Base-by-base conservation (phyloP, 1,140 invertebrate genomes). In the Andrena cerasifolii region DNA sequence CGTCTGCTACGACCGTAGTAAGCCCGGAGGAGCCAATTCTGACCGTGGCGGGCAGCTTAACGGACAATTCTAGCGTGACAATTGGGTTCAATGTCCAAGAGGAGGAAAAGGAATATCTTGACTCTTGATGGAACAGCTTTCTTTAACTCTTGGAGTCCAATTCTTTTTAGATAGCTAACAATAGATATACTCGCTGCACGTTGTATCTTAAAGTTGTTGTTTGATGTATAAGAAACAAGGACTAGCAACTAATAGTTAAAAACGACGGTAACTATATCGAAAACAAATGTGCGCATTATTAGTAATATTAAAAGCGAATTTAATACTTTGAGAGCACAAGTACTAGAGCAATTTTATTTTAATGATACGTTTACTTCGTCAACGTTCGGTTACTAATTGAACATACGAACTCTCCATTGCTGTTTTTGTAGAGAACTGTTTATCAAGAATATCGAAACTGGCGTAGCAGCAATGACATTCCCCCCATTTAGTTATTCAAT, bases 1-100 rank as follows among this genome's bases (percentile, higher is more conserved):
- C 77, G 16, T 58, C 80, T 16, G 49, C 53, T n/a, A 56, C 77
- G 5, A 8, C 21, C 14, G 76, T 74, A 12, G 56, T 72, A 12
- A 82, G 80, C 4, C 28, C 74, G 1, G 63, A 86, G 3, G 85
- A 89, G 45, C 92, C 92, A 10, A 84, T 91, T 47, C 63, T 93
- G 0, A 92, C 92, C 3, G 21, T 93, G 5, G 92, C 92, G 1
- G 86, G 88, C 26, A 93, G 90, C 78, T 80, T 93, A 8, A 91
- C 86, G 12, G 90, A 91, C 58, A 89, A 78, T n/a, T 82, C 89
- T 31, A 89, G 86, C 33, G 78, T 92, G 10, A 89, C 84, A 6
- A 63, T 91, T 45, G 92, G 92, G 16, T 93, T 93, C 65, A 79
- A 91, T 31, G 76, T 92, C 26, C 82, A 88, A 8, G 76, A 83